Percentiles rank a stretch among this genome's conserved stretches.
These are phyloP conservation scores for Drosophila eugracilis DNA, from an alignment of 1,140 invertebrate species.

Conservation along the genomic window DNA sequence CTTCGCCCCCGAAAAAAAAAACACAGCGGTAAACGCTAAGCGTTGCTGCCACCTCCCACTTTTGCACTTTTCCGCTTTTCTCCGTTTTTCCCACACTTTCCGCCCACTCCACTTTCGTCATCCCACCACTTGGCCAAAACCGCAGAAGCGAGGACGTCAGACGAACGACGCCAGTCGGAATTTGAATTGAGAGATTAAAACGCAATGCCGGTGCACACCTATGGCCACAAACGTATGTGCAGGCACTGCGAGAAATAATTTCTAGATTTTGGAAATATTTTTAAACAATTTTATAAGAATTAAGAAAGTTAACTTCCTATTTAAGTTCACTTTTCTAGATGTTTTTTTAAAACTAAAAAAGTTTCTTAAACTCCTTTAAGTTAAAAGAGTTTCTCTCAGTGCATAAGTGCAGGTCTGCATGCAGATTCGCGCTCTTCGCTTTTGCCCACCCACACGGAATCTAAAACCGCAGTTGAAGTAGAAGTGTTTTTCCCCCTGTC, in stretches of 20 bases:
- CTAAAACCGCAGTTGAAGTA: slow-evolving; percentile 48
- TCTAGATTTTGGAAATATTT: no score
- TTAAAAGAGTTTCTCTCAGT: background rate
- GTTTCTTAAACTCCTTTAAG: background rate
- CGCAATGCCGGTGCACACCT: slow-evolving; percentile 33
- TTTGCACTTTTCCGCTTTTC: slow-evolving; percentile 14
- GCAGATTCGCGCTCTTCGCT: slow-evolving; percentile 16
- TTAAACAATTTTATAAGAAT: no score
- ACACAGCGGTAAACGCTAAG: slow-evolving; percentile 31
- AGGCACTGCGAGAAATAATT: background rate
- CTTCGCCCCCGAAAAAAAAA: slow-evolving; percentile 22
- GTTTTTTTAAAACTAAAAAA: no score
- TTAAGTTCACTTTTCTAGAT: no score
- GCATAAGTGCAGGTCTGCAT: slow-evolving; percentile 4
- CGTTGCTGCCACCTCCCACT: slow-evolving; percentile 15
- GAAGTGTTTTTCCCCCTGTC: slow-evolving; percentile 47
- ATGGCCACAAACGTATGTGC: background rate
- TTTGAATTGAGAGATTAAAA: slow-evolving; percentile 80
- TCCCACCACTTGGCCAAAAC: slow-evolving; percentile 38
- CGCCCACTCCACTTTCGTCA: slow-evolving; percentile 5
- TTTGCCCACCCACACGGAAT: slow-evolving; percentile 56
- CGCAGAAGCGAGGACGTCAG: slow-evolving; percentile 36
- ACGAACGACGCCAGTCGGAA: slow-evolving; percentile 48
- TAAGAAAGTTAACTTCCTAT: no score
- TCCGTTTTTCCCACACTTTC: slow-evolving; percentile 21